These are phyloP conservation scores for Opisthocomus hoazin DNA, from an alignment of 2,113 vertebrate species.

Conservation along the genomic window DNA sequence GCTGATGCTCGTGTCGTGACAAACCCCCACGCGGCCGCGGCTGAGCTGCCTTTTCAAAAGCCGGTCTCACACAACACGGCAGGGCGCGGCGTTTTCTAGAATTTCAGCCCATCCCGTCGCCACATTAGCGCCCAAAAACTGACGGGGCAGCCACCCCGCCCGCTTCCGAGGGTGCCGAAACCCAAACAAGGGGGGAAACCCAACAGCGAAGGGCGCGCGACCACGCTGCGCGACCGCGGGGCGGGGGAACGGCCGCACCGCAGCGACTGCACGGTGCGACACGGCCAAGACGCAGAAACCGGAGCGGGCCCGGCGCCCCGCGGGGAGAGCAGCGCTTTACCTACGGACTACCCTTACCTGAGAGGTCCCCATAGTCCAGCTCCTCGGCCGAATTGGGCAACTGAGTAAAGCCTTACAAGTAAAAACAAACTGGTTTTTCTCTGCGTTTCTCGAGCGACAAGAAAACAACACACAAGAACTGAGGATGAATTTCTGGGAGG, in stretches of 20 bases:
- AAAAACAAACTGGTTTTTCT: conserved; percentile 80
- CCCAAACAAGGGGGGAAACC: background rate
- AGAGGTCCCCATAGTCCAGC: conserved; percentile 80
- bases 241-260: background rate
- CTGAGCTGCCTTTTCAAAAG: background rate
- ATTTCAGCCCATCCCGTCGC: background rate
- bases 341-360: conserved; percentile 80
- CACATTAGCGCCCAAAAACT: background rate
- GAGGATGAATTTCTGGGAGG: conserved; percentile 55
- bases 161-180: no score
- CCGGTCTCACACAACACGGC: background rate
- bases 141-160: background rate
- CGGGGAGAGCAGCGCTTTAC: conserved; percentile 58
- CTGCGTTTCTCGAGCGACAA: conserved; percentile 72
- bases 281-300: conserved; percentile 35
- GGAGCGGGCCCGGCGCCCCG: conserved; percentile 34
- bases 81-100: background rate
- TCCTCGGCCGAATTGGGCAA: conserved; percentile 84
- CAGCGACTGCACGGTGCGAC: conserved; percentile 13
- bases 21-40: background rate
- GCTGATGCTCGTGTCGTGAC: background rate
- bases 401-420: conserved; percentile 84
- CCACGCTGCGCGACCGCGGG: background rate
- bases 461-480: conserved; percentile 76
- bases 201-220: background rate